Percentiles rank a stretch among this genome's conserved stretches.
phyloP scores from a whole-genome alignment of 2,113 vertebrate species.

The Blennius ocellaris region DNA sequence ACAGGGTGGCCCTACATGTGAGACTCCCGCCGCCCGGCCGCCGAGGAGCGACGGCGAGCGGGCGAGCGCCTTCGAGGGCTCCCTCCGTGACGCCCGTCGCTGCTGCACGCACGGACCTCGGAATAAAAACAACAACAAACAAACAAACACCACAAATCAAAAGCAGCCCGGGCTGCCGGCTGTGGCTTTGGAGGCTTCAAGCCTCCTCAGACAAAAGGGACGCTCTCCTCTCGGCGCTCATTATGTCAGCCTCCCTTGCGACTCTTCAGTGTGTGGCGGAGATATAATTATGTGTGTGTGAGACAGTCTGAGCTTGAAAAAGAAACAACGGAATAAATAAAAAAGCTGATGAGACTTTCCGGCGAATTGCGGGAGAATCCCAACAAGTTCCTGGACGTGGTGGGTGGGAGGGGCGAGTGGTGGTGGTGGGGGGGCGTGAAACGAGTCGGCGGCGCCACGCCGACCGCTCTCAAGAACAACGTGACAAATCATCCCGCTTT shows the following conservation, averaged over 20 bases:
- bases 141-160: slow-evolving; percentile 10
- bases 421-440: too few relatives aligned
- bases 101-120: slow-evolving; percentile 28
- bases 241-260: slow-evolving; percentile 46
- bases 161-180: slow-evolving; percentile 17
- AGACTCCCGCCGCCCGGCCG: slow-evolving; percentile 51
- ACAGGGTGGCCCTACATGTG: slow-evolving; percentile 54
- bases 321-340: slow-evolving; percentile 33
- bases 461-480: slow-evolving; percentile 67
- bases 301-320: slow-evolving; percentile 26
- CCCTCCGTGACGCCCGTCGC: slow-evolving; percentile 35
- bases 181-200: slow-evolving; percentile 23
- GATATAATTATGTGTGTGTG: not conserved
- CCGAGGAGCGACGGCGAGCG: slow-evolving; percentile 40
- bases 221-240: slow-evolving; percentile 21
- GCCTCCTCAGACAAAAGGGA: slow-evolving; percentile 14
- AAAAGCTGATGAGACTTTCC: slow-evolving; percentile 38
- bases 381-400: slow-evolving; percentile 8
- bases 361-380: slow-evolving; percentile 35
- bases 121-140: not conserved
- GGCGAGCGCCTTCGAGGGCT: slow-evolving; percentile 14
- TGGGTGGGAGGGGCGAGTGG: too few relatives aligned
- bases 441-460: slow-evolving; percentile 12
- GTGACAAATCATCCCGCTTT: slow-evolving; percentile 81
- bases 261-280: slow-evolving; percentile 33